Evolutionary conservation across 2,113 vertebrate genomes (phyloP).

Genomic region (Sylvietta virens): DNA sequence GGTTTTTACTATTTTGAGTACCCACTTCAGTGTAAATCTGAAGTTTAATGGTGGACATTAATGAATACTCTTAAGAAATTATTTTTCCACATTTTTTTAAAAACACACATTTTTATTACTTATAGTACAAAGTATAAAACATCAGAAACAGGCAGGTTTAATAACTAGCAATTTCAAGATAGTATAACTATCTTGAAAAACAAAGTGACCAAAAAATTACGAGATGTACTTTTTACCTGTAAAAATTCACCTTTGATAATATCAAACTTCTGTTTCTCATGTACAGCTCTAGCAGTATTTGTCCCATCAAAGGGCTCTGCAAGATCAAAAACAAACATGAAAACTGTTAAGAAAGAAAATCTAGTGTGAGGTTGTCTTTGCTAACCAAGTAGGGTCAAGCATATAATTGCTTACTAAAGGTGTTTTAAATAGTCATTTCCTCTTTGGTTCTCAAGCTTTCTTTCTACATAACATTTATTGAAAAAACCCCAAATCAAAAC

Average conservation of each 20-base stretch:
- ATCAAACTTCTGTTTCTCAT: constrained; percentile 89
- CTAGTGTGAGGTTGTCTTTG: not conserved
- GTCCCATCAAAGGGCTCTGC: constrained; percentile 93
- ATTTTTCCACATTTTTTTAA: not conserved
- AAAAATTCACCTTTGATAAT: constrained; percentile 81
- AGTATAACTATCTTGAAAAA: not conserved
- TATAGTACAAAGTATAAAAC: not conserved
- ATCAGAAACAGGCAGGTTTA: not conserved
- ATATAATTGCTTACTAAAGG: not conserved
- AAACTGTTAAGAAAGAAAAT: not conserved
- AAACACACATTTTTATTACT: not conserved
- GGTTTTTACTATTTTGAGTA: not conserved
- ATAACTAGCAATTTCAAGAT: not conserved
- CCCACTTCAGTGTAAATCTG: not conserved
- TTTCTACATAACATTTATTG: not conserved
- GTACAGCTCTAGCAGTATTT: constrained; percentile 94
- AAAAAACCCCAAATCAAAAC: not conserved
- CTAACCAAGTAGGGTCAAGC: not conserved
- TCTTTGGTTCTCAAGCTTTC: not conserved
- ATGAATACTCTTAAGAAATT: not conserved
- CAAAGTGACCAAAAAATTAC: not conserved
- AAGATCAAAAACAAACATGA: constrained; percentile 23
- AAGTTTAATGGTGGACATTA: not conserved
- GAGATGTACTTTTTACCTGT: constrained; percentile 75
- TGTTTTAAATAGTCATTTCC: not conserved